These are phyloP conservation scores for Thymallus thymallus DNA, from an alignment of 2,113 vertebrate genomes.

Conservation along the genomic window DNA sequence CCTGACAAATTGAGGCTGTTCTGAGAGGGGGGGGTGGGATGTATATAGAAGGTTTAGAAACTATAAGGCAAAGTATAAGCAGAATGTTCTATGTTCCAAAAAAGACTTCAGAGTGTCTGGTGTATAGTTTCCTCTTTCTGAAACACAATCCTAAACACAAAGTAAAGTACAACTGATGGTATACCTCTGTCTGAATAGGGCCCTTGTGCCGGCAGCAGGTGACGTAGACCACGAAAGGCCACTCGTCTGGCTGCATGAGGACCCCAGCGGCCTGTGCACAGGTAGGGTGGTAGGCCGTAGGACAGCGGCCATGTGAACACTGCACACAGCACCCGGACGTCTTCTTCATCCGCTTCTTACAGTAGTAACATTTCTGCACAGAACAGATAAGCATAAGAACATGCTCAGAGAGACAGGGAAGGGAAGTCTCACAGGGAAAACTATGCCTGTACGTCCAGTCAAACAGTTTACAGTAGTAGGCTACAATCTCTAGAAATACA, in stretches of 20 bases:
- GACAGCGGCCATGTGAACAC: slow-evolving; percentile 95
- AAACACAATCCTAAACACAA: no score
- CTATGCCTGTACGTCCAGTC: background rate
- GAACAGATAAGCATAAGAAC: background rate
- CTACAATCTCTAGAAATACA: background rate
- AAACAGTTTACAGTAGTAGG: background rate
- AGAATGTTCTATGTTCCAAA: no score
- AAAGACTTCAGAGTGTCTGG: no score
- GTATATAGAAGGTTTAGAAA: no score
- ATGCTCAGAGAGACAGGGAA: background rate
- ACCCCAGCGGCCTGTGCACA: slow-evolving; percentile 95
- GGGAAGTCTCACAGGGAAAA: background rate
- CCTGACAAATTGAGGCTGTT: no score
- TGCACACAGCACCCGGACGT: slow-evolving; percentile 91
- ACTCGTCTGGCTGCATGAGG: slow-evolving; percentile 95
- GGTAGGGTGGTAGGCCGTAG: slow-evolving; percentile 94
- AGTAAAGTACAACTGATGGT: no score
- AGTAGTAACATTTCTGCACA: slow-evolving; percentile 92
- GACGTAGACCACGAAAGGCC: slow-evolving; percentile 96
- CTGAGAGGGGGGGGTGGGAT: no score
- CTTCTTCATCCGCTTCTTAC: slow-evolving; percentile 95
- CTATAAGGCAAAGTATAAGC: no score
- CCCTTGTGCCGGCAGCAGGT: slow-evolving; percentile 94
- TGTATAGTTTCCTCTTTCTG: no score
- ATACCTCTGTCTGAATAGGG: slow-evolving; percentile 86